Conservation (phyloP, 1,140 invertebrate genomes). For the Diachasmimorpha longicaudata region DNA sequence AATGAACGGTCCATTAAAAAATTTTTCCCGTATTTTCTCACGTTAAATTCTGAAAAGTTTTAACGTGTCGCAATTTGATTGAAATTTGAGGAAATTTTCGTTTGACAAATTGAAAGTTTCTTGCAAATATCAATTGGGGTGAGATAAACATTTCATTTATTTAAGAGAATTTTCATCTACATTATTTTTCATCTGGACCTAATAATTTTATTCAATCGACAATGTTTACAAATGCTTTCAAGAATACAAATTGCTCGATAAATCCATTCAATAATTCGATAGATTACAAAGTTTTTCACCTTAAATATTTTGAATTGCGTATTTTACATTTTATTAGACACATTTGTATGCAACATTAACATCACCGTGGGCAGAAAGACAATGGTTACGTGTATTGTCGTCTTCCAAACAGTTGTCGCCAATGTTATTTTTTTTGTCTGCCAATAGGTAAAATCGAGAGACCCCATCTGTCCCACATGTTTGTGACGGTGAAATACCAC, state of each 20-base stretch:
- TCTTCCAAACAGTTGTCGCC: background rate
- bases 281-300: background rate
- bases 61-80: too few species aligned
- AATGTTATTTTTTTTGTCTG: background rate
- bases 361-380: slow-evolving; percentile 33
- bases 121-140: too few species aligned
- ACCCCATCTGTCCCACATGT: slow-evolving; percentile 18
- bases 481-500: slow-evolving; percentile 12
- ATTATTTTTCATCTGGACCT: too few species aligned
- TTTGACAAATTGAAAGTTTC: too few species aligned
- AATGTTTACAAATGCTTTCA: background rate
- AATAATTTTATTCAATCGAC: too few species aligned
- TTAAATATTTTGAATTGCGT: background rate
- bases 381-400: slow-evolving; percentile 22
- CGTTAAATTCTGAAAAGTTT: too few species aligned
- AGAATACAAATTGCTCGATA: background rate
- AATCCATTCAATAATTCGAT: background rate
- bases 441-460: background rate
- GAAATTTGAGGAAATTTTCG: too few species aligned
- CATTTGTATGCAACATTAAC: slow-evolving; percentile 32
- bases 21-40: too few species aligned
- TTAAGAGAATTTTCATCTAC: too few species aligned
- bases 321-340: slow-evolving; percentile 19
- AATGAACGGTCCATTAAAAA: too few species aligned
- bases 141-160: too few species aligned